phyloP scores from a whole-genome alignment of 2,113 vertebrate species.

The Microcebus murinus region DNA sequence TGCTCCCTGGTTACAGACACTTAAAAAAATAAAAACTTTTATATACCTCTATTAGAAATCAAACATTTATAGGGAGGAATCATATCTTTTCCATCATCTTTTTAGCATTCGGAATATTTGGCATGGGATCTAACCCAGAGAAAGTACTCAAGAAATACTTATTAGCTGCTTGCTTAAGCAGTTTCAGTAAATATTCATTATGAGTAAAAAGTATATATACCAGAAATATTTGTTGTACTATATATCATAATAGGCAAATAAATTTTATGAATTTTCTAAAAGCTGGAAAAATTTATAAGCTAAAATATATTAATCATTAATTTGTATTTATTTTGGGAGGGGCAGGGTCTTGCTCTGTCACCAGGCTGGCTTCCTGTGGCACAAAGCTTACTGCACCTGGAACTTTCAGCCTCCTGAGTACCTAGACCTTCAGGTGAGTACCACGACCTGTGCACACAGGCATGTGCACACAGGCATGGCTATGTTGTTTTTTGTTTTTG shows the following conservation, averaged over 20 bases:
- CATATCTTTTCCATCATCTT: not conserved
- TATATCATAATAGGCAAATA: not conserved
- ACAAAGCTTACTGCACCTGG: no score
- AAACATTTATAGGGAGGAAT: not conserved
- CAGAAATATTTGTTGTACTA: not conserved
- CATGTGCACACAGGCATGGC: no score
- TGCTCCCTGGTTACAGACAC: not conserved
- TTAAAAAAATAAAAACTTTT: not conserved
- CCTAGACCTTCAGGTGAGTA: no score
- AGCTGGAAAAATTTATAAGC: not conserved
- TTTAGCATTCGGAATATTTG: constrained; percentile 46
- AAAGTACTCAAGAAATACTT: not conserved
- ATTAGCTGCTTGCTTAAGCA: not conserved
- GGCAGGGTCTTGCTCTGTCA: no score
- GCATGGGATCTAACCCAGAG: not conserved
- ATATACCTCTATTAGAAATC: not conserved
- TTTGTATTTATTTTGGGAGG: not conserved
- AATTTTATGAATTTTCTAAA: not conserved
- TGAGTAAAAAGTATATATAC: not conserved
- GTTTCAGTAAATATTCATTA: not conserved
- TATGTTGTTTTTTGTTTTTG: no score
- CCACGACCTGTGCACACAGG: no score
- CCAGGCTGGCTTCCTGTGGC: no score
- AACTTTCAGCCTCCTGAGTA: no score
- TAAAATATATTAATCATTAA: not conserved